Base-by-base conservation (phyloP, 2,888 invertebrate species). In the Chironomus tentans region DNA sequence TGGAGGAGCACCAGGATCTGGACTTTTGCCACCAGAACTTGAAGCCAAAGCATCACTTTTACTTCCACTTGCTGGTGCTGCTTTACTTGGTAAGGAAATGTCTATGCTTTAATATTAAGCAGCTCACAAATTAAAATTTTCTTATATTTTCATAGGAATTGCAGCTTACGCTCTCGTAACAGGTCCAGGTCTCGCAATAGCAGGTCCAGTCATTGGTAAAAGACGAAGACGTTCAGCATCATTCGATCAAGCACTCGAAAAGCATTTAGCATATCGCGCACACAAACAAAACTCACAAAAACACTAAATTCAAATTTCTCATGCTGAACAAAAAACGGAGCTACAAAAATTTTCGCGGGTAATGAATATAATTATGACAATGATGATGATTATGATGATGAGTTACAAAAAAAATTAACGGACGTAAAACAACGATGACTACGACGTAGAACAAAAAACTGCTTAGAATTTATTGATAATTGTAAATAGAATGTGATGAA, bases 231-330 rank as follows among this genome's bases (percentile, higher is more conserved):
- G 72, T 62, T 72, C 72, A 38, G 10, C 61, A 7, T 38, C 38
- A 5, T 62, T 72, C 12, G 72, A 72, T 18, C 62, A 61, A 18
- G 62, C 61, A 62, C 18, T 72, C 3, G 72, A 71, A 24, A 22
- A 72, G 22, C 72, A 72, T 71, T 28, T 71, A 38, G 72, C 72
- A 10, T 72, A 72, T 46, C 72, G 72, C n/a, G 56, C 62, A 12
- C 72, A 56, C 13, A 21, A 50, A 6, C n/a, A 56, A 15, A 5
- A 18, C 5, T 18, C 15, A 56, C 56, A 56, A 56, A 56, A 56
- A 56, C n/a, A 56, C 7, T 56, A 56, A 38, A 56, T 56, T 56
- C 18, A 56, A 18, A 56, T 18, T 56, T 15, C n/a, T 15, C 56
- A 56, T 38, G 7, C 38, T 10, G 38, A 38, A 38, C 38, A 7